These are phyloP conservation scores for Tipula vernalis DNA, from an alignment of 2,888 invertebrate species.

Conservation along the genomic window DNA sequence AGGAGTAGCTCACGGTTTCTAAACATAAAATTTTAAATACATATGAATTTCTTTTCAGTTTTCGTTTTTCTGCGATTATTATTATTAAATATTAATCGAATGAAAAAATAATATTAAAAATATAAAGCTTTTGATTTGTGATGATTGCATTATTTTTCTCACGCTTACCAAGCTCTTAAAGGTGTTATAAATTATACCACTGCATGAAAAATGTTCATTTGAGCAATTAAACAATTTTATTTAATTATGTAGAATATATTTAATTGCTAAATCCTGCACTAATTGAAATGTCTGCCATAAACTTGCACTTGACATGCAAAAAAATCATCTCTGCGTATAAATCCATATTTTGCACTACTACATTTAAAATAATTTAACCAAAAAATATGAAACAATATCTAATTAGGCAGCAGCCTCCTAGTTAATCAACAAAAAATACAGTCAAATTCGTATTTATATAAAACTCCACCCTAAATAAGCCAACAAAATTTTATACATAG, in stretches of 20 bases:
- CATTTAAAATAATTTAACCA: background rate
- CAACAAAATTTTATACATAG: background rate
- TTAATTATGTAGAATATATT: no score
- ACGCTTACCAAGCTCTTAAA: background rate
- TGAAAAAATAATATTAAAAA: background rate
- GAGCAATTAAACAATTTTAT: background rate
- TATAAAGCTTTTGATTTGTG: background rate
- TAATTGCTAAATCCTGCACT: no score
- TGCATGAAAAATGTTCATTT: background rate
- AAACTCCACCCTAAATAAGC: background rate
- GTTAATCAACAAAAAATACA: background rate
- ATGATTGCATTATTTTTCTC: background rate
- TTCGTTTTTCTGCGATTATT: background rate
- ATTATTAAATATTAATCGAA: background rate
- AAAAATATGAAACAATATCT: background rate
- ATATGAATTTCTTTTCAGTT: background rate
- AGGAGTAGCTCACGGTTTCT: background rate
- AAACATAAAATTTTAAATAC: background rate
- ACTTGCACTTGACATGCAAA: background rate
- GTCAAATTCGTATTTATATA: background rate
- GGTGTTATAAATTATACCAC: background rate
- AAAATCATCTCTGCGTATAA: background rate
- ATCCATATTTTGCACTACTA: background rate
- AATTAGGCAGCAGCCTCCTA: background rate
- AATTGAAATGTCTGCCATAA: no score